Conservation (phyloP, 2,888 invertebrate species). For the Conistra vaccinii region DNA sequence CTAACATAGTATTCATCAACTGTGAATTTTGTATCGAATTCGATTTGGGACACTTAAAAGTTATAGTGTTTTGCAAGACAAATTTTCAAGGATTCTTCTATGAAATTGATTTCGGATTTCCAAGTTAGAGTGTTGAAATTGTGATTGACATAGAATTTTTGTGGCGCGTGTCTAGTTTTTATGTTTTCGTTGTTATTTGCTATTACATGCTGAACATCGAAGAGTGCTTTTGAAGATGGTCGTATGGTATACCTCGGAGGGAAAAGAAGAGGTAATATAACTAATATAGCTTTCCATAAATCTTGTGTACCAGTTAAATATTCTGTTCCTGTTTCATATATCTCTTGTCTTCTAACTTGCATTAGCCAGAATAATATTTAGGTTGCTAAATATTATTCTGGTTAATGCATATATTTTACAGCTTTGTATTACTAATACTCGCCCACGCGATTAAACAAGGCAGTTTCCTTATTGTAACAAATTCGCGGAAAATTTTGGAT, state of each 20-base stretch:
- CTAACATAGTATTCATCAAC: not conserved
- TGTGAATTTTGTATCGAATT: conserved; percentile 17
- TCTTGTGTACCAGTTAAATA: not conserved
- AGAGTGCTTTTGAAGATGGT: conserved; percentile 61
- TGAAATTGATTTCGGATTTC: conserved; percentile 54
- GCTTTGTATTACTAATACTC: conserved; percentile 25
- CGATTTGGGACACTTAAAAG: not conserved
- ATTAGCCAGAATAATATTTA: not conserved
- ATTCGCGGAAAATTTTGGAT: conserved; percentile 49
- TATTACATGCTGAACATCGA: conserved; percentile 34
- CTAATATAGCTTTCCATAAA: conserved; percentile 27
- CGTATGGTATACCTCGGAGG: conserved; percentile 65
- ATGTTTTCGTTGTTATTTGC: conserved; percentile 21
- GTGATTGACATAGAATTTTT: conserved; percentile 20
- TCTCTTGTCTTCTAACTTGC: not conserved
- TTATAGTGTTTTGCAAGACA: conserved; percentile 15
- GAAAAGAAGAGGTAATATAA: conserved; percentile 62
- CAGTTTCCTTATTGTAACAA: conserved; percentile 44
- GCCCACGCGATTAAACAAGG: conserved; percentile 6
- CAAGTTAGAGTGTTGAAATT: conserved; percentile 30
- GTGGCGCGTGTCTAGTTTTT: conserved; percentile 25
- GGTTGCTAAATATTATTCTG: conserved; percentile 14
- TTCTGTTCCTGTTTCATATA: not conserved
- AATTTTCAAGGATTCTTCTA: conserved; percentile 33
- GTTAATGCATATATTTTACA: conserved; percentile 23